Evolutionary conservation across 2,888 invertebrate genomes (phyloP), one percentile per base, ranked within the genome.

Genomic region (Cataglyphis rosenhaueri): DNA sequence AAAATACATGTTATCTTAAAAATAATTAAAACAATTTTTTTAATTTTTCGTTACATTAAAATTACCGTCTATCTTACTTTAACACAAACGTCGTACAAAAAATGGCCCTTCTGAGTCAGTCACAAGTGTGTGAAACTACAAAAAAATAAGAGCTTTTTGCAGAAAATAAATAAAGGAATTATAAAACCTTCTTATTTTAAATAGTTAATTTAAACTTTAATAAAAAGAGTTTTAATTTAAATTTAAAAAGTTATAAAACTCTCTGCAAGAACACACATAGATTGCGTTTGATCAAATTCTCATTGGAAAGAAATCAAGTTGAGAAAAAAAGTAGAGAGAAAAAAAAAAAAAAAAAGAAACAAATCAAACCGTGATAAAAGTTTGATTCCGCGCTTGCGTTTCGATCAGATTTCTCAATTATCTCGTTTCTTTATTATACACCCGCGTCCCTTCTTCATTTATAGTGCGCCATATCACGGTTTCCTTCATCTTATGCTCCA

Each of bases 401-500:
- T n/a, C 6, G 21, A 21, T 75, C 64, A 35, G 65, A 75, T 75
- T 48, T 35, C 18, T 25, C 3, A 64, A 64, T 75, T 75, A 75
- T 52, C 35, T 21, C 3, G 3, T 10, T 52, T n/a, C 35, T 25
- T 52, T 52, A 73, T 59, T 29, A 29, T n/a, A 61, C 1, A 61
- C 3, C 8, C 41, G 6, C 48, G 38, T 29, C 66, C 44, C 25
- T 44, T 41, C 65, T 21, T 57, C 38, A n/a, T 52, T 52, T 52
- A n/a, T 52, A 52, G n/a, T n/a, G 21, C 21, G 61, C n/a, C 21
- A n/a, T 25, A 25, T 52, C 65, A 38, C 38, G 25, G 25, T 0
- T 38, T 29, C 52, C 52, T 52, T 52, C 48, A 52, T 52, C 48
- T 52, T 52, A 52, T n/a, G 8, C 35, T 18, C 35, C 25, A 25